These are phyloP conservation scores for Eleginops maclovinus DNA, from an alignment of 2,113 vertebrate genomes.

Conservation along the genomic window DNA sequence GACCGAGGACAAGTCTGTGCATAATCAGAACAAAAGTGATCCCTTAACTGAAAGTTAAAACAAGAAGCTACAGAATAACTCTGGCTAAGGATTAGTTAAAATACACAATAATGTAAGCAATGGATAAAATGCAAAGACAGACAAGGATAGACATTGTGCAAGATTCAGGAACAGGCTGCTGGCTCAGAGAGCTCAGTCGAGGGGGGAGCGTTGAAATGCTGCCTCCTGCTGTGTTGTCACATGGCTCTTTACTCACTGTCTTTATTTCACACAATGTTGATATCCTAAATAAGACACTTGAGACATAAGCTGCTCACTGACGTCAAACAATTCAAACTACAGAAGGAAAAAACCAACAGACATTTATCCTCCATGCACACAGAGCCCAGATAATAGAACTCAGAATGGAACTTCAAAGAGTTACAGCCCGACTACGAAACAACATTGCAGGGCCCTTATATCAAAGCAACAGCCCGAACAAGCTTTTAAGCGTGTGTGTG, in stretches of 20 bases:
- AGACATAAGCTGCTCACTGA: slow-evolving; percentile 21
- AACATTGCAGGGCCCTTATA: slow-evolving; percentile 31
- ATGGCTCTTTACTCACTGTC: slow-evolving; percentile 25
- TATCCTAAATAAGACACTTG: slow-evolving; percentile 39
- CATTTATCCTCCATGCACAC: slow-evolving; percentile 8
- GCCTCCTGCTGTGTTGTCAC: slow-evolving; percentile 38
- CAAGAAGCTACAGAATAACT: not conserved
- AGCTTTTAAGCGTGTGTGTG: slow-evolving; percentile 25
- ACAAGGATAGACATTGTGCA: not conserved
- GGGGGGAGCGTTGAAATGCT: slow-evolving; percentile 27
- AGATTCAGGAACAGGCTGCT: slow-evolving; percentile 16
- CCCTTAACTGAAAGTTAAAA: not conserved
- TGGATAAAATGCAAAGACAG: not conserved
- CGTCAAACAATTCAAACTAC: slow-evolving; percentile 18
- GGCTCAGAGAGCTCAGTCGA: slow-evolving; percentile 26
- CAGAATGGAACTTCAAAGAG: slow-evolving; percentile 58
- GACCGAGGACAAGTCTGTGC: not conserved
- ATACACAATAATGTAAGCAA: not conserved
- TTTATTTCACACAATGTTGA: slow-evolving; percentile 31
- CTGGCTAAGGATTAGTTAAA: not conserved
- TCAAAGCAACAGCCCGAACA: slow-evolving; percentile 50
- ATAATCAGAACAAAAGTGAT: slow-evolving; percentile 1
- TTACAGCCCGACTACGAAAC: slow-evolving; percentile 31
- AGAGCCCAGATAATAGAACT: slow-evolving; percentile 36
- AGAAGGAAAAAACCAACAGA: slow-evolving; percentile 37